phyloP scores from a whole-genome alignment of 2,797 vertebrate genomes.

The Sternarchorhynchus goeldii region DNA sequence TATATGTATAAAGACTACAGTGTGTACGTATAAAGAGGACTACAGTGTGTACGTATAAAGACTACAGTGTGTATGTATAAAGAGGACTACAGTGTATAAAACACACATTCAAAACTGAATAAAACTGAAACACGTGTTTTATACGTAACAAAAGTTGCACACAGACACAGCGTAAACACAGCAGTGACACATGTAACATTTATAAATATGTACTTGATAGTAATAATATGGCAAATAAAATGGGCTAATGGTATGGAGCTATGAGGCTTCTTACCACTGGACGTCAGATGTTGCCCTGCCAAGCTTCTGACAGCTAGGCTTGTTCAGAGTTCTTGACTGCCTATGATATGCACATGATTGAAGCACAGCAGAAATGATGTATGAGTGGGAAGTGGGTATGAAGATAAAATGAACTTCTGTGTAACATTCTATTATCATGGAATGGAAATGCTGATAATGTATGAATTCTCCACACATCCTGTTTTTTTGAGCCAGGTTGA shows the following conservation, averaged over 20 bases:
- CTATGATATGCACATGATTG: slow-evolving; percentile 85
- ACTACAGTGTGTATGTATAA: too few relatives aligned
- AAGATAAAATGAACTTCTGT: slow-evolving; percentile 53
- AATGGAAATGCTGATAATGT: slow-evolving; percentile 36
- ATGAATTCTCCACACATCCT: slow-evolving; percentile 15
- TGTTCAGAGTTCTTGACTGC: slow-evolving; percentile 90
- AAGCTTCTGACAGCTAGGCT: slow-evolving; percentile 87
- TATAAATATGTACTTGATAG: slow-evolving; percentile 12
- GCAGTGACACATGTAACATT: neutral
- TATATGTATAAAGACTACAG: too few relatives aligned
- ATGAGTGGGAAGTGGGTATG: slow-evolving; percentile 57
- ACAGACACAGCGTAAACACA: slow-evolving; percentile 1
- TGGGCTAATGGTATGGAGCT: slow-evolving; percentile 40
- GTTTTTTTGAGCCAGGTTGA: slow-evolving; percentile 3
- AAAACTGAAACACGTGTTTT: too few relatives aligned
- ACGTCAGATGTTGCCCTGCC: slow-evolving; percentile 86
- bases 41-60: too few relatives aligned
- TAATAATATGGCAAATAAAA: slow-evolving; percentile 10
- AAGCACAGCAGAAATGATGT: slow-evolving; percentile 67
- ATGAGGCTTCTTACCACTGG: slow-evolving; percentile 86
- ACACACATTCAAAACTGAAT: too few relatives aligned
- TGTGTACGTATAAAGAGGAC: too few relatives aligned
- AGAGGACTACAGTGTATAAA: too few relatives aligned
- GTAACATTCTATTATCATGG: slow-evolving; percentile 27
- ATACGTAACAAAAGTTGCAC: neutral